These are phyloP conservation scores for Homarus americanus DNA, from an alignment of 1,140 invertebrate species.

Conservation along the genomic window DNA sequence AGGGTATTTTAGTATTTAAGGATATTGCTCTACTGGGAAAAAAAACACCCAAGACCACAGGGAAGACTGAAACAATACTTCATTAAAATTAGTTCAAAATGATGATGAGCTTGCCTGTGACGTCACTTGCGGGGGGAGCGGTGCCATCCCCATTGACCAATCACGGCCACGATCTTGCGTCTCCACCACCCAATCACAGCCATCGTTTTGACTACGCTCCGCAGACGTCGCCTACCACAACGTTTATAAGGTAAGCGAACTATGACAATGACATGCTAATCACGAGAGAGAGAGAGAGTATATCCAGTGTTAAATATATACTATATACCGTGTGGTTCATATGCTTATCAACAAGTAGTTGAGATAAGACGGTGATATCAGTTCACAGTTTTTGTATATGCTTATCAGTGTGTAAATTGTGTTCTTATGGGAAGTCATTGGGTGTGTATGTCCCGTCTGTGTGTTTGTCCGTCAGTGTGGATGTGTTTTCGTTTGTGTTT, in stretches of 20 bases:
- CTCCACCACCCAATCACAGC: constrained; percentile 50
- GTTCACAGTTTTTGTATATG: neutral
- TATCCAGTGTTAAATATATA: neutral
- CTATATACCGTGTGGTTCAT: neutral
- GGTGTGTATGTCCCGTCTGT: no score
- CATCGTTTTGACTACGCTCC: constrained; percentile 64
- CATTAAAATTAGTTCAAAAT: constrained; percentile 53
- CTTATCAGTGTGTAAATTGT: no score
- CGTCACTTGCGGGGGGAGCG: constrained; percentile 53
- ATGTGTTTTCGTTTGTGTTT: no score
- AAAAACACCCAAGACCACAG: neutral
- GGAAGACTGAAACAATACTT: neutral
- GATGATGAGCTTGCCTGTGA: constrained; percentile 68
- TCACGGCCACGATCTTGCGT: constrained; percentile 60
- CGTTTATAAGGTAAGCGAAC: constrained; percentile 58
- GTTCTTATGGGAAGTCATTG: no score
- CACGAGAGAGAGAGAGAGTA: no score
- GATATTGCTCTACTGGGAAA: neutral
- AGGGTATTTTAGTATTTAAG: constrained; percentile 4
- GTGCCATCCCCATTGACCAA: constrained; percentile 52
- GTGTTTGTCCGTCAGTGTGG: no score
- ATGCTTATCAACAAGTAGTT: no score
- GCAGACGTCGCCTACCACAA: constrained; percentile 41
- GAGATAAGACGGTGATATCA: no score
- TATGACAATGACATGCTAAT: no score